Percentiles rank a stretch among this genome's conserved stretches.
These are phyloP conservation scores for Aegotheles bennettii DNA, from an alignment of 2,113 vertebrate genomes.

Conservation along the genomic window DNA sequence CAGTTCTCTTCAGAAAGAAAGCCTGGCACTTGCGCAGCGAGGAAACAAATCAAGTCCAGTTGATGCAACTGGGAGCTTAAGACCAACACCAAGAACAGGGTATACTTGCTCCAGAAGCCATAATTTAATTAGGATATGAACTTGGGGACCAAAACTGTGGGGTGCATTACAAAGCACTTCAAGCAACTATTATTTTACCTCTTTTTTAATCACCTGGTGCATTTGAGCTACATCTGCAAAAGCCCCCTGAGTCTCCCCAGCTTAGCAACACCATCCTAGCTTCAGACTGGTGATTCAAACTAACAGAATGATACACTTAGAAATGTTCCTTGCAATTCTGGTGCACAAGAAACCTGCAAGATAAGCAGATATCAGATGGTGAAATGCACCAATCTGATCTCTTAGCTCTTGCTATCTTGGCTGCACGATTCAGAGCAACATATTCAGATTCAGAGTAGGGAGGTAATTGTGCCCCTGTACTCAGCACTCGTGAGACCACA, in stretches of 20 bases:
- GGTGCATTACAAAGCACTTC: not conserved
- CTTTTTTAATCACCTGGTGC: not conserved
- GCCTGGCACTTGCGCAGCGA: fast-evolving
- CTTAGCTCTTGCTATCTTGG: not conserved
- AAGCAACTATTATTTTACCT: not conserved
- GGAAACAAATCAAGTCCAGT: not conserved
- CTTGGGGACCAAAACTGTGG: not conserved
- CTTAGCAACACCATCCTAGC: not conserved
- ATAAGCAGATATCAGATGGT: not conserved
- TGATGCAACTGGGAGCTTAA: not conserved
- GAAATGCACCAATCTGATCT: not conserved
- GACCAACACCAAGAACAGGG: not conserved
- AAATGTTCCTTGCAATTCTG: not conserved
- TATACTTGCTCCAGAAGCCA: not conserved
- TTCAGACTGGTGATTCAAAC: not conserved
- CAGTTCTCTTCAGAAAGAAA: not conserved
- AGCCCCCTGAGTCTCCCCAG: fast-evolving
- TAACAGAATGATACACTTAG: not conserved
- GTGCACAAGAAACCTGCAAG: not conserved
- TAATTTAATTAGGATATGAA: not conserved
- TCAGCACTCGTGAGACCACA: no score
- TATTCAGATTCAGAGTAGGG: no score
- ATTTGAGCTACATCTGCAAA: not conserved
- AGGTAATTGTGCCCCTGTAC: no score
- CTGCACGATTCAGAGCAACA: not conserved